Conservation (phyloP, 2,797 vertebrate species). For the Oryzias sinensis region DNA sequence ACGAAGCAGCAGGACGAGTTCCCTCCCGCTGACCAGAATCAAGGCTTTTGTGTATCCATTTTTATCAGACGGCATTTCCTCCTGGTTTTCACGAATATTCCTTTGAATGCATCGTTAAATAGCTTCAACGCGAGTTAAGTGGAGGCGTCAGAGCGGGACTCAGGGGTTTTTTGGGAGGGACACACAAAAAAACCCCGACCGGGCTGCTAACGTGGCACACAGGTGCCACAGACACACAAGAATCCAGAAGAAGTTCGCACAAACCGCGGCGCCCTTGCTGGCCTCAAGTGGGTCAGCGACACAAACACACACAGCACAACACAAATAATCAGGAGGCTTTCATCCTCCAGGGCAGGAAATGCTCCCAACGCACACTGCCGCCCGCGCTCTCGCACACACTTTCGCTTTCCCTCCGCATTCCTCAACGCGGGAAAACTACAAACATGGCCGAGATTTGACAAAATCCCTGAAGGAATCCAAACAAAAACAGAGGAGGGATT, state of each 20-base stretch:
- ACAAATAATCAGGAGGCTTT: constrained; percentile 69
- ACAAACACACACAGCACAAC: constrained; percentile 43
- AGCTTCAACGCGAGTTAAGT: too few relatives aligned
- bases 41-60: constrained; percentile 11
- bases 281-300: constrained; percentile 64
- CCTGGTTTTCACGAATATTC: background rate
- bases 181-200: too few relatives aligned
- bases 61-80: constrained; percentile 14
- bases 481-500: constrained; percentile 53
- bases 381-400: constrained; percentile 12
- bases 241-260: constrained; percentile 55
- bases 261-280: constrained; percentile 49
- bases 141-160: too few relatives aligned
- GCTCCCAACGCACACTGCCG: constrained; percentile 47
- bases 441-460: constrained; percentile 60
- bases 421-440: constrained; percentile 50
- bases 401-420: constrained; percentile 25
- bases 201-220: background rate
- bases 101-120: background rate
- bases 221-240: constrained; percentile 16
- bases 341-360: constrained; percentile 69
- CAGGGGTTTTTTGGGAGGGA: too few relatives aligned
- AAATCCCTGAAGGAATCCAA: constrained; percentile 59
- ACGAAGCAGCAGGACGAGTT: constrained; percentile 22
- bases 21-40: background rate